phyloP scores from a whole-genome alignment of 2,888 invertebrate species.

The Eupsilia transversa region DNA sequence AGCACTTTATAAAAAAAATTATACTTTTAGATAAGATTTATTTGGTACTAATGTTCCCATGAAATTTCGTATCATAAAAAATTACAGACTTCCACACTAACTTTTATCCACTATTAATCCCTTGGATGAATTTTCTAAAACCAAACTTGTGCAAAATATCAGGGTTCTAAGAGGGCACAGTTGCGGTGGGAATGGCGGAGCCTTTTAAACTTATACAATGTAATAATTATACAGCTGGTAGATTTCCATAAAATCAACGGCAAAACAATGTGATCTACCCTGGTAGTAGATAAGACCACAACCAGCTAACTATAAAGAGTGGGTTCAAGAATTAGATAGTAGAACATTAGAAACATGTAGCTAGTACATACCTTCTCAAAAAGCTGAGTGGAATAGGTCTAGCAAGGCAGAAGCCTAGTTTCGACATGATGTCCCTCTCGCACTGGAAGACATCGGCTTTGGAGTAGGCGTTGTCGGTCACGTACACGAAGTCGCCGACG shows the following conservation, averaged over 20 bases:
- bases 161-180: neutral
- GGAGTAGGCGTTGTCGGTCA: slow-evolving; percentile 96
- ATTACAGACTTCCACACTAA: neutral
- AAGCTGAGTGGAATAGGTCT: slow-evolving; percentile 97
- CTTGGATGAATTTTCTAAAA: neutral
- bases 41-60: neutral
- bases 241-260: too few relatives aligned
- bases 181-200: neutral
- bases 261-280: neutral
- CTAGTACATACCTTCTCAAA: slow-evolving; percentile 93
- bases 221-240: neutral
- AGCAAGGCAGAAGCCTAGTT: slow-evolving; percentile 95
- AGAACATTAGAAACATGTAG: neutral
- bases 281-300: neutral
- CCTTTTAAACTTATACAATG: neutral
- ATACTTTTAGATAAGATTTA: neutral
- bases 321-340: neutral
- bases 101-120: neutral
- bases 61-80: neutral
- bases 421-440: slow-evolving; percentile 94
- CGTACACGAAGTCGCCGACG: slow-evolving; percentile 96
- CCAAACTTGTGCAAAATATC: neutral
- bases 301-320: neutral
- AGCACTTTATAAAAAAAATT: too few relatives aligned
- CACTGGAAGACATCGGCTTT: slow-evolving; percentile 94